These are phyloP conservation scores for Fregetta grallaria DNA, from an alignment of 2,113 vertebrate genomes.

Conservation along the genomic window DNA sequence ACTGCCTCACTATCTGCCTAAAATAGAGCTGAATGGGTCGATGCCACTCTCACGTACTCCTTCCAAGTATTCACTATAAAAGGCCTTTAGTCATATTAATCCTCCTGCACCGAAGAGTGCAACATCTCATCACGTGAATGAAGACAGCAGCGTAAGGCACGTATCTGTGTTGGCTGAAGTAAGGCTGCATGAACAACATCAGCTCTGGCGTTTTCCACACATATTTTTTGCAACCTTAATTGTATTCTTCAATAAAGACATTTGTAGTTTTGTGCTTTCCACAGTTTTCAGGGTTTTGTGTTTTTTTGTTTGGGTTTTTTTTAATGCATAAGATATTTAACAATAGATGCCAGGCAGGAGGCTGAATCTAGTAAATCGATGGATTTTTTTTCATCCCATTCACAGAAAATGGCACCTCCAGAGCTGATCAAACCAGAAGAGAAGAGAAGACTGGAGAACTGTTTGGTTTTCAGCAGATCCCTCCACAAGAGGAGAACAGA, in stretches of 20 bases:
- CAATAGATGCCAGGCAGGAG: not conserved
- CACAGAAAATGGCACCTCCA: not conserved
- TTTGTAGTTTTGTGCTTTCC: not conserved
- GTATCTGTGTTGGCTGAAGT: not conserved
- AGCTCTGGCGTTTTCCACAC: not conserved
- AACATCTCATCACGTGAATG: not conserved
- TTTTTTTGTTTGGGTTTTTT: not conserved
- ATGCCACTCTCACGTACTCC: accelerated
- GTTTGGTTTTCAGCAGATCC: not conserved
- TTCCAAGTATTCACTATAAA: not conserved
- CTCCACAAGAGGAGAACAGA: not conserved
- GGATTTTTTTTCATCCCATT: not conserved
- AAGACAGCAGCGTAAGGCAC: not conserved
- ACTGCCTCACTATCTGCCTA: not conserved
- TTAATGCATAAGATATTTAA: not conserved
- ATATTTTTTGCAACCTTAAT: not conserved
- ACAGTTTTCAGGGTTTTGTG: not conserved
- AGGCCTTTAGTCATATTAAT: not conserved
- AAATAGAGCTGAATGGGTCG: not conserved
- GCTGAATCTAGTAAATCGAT: not conserved
- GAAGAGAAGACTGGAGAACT: not conserved
- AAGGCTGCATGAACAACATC: not conserved
- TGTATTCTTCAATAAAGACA: not conserved
- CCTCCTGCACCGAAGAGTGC: not conserved
- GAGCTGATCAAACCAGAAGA: not conserved